Evolutionary conservation across 2,888 invertebrate species (phyloP), one percentile per base, ranked within the genome.

Genomic region (Apoda limacodes): DNA sequence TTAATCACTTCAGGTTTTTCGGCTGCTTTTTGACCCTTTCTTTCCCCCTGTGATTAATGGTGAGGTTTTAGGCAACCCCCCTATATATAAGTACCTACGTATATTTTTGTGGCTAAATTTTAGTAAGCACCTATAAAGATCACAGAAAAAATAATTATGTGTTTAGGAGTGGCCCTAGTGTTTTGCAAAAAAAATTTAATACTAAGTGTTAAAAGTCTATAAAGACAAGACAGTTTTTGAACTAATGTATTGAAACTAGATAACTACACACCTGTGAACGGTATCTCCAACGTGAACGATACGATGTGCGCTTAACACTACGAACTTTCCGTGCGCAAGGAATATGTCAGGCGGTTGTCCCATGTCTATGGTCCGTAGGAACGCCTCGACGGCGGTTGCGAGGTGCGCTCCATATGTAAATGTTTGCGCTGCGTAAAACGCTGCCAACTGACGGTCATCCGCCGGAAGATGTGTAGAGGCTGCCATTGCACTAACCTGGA

Each of bases 211-310:
- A 13, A 12, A 28, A 15, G 4, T 13, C 4, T 13, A 10, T 13
- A n/a, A 11, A 9, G 7, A 13, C 3, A 1, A 25, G 15, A 27
- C 6, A n/a, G 10, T 27, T 6, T 13, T 13, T n/a, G n/a, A n/a
- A n/a, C n/a, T n/a, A n/a, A n/a, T n/a, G n/a, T 3, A 10, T 5
- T 6, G 5, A 20, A 21, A 10, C 4, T 4, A n/a, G n/a, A n/a
- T n/a, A n/a, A n/a, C 17, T 7, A 32, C 34, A 37, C 38, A 76
- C 76, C 75, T 70, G 62, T 95, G 90, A 14, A 97, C 91, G 27
- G 92, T 94, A 74, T 98, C 97, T 28, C 96, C 96, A 38, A 96
- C 95, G 60, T 93, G 92, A 11, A 98, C 93, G 55, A 98, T 83
- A 62, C 95, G 89, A 60, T 97, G 96, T 13, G 95, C 96, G 60